Base-by-base conservation (phyloP, 2,113 vertebrate genomes). In the Spea bombifrons region DNA sequence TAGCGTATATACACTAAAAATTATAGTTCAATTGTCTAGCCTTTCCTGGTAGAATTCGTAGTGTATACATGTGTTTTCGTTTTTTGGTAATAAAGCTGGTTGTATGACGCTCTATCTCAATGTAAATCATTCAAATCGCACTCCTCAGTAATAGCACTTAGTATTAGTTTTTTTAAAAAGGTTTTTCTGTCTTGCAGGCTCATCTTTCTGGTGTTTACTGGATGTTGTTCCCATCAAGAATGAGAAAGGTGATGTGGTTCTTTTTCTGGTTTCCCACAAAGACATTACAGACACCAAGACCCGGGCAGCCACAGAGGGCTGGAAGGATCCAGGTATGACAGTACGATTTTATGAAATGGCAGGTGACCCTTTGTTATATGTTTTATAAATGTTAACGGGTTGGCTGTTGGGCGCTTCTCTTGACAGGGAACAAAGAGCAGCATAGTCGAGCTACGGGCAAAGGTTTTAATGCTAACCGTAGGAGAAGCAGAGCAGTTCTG, bases 201-300 rank as follows among this genome's bases (percentile, higher is more conserved):
- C 93, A 66, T 90, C 94, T 10, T 97, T 97, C 86, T 96, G 94
- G 95, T 96, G 95, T 88, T 91, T 97, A 69, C 88, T 97, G 90
- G 95, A 96, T 85, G 94, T 96, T 59, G 95, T 96, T 44, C 95
- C 95, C 69, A 96, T 96, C 80, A 96, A 96, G 82, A 97, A 97
- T 83, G 95, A 97, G 82, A 97, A 96, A 82, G 92, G 95, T 0
- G 94, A 97, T 64, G 95, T 96, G 85, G 95, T 95, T 63, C 90
- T 97, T 44, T 97, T 95, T 85, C 88, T 97, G 17, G 95, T 95
- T 74, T 97, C 95, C 78, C 94, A 95, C 83, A 97, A 97, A 88
- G 95, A 97, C 90, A 95, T 97, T 89, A 94, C 89, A 0, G 94
- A 95, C 76, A 91, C 92, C 87, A 96, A 95, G 89, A 94, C 82